Evolutionary conservation across 1,140 invertebrate species (phyloP).

Genomic region (Bombus polaris): DNA sequence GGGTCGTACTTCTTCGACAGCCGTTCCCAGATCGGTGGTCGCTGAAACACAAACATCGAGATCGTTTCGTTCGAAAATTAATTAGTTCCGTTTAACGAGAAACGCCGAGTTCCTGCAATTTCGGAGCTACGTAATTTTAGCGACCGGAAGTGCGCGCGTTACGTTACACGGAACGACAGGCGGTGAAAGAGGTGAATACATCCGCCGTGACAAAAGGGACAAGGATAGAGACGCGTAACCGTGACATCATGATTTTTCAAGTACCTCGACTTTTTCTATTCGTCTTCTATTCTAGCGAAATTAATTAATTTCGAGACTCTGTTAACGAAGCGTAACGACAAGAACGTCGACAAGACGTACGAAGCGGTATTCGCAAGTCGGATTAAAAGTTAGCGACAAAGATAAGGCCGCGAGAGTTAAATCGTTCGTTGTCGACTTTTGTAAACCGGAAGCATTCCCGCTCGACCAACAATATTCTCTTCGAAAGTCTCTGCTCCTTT

Average conservation of each 20-base stretch:
- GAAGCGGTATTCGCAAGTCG: background rate
- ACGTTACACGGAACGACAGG: too few species aligned
- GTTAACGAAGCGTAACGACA: conserved; percentile 4
- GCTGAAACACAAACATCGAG: conserved; percentile 80
- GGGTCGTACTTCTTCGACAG: conserved; percentile 85
- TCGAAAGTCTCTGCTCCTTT: background rate
- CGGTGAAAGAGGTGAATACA: too few species aligned
- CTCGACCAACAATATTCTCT: background rate
- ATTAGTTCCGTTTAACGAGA: too few species aligned
- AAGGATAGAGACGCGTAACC: background rate
- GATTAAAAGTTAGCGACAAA: conserved; percentile 16
- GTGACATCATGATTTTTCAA: background rate
- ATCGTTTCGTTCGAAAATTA: background rate
- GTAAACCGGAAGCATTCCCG: background rate
- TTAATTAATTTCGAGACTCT: background rate
- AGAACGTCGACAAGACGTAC: conserved; percentile 6
- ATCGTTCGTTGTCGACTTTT: background rate
- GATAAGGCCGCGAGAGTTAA: background rate
- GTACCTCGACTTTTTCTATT: background rate
- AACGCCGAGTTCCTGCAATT: too few species aligned
- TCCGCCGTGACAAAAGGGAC: background rate
- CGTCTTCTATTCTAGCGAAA: background rate
- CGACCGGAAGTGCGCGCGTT: too few species aligned
- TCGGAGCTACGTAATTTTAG: background rate
- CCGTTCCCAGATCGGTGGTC: conserved; percentile 83